Evolutionary conservation across 2,888 invertebrate species (phyloP), one percentile per base, ranked within the genome.

Genomic region (Brenthis ino): DNA sequence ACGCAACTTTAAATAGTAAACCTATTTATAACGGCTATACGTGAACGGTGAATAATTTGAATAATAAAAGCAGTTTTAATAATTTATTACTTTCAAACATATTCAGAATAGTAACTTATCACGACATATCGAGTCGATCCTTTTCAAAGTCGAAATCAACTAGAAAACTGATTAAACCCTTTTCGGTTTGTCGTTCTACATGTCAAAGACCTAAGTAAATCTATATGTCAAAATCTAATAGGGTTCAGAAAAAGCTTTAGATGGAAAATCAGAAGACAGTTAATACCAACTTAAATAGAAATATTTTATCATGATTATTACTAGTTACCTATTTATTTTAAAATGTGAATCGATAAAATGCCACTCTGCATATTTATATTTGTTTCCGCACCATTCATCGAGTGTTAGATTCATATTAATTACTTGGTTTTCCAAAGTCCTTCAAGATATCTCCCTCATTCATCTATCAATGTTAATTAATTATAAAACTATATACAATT

Each of bases 121-220:
- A 60, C 57, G 50, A 33, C 65, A 55, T 55, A 51, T 69, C 60
- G 57, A 64, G 66, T 58, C 37, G 58, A 71, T 74, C 72, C 56
- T 54, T 71, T 64, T 65, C 72, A 65, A 51, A 57, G 69, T 69
- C 64, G 64, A 69, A 67, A 33, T 65, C 65, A 61, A 57, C 68
- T 63, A 43, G 71, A 69, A 55, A 58, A 64, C 71, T 69, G 70
- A 73, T 74, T 69, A 53, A 63, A 66, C 64, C 71, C 70, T 69
- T 72, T 69, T 71, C 65, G 54, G 64, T 65, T 58, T 72, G 70
- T 67, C 68, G 48, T 63, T 63, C 20, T 24, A 33, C 14, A 63
- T 43, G 53, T 37, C 33, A 53, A 14, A 51, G 51, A 53, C 20
- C 24, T 20, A 63, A 24, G 20, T 20, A 43, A 37, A 11, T 4